Conservation (phyloP, 1,140 invertebrate genomes). For the Phortica variegata region DNA sequence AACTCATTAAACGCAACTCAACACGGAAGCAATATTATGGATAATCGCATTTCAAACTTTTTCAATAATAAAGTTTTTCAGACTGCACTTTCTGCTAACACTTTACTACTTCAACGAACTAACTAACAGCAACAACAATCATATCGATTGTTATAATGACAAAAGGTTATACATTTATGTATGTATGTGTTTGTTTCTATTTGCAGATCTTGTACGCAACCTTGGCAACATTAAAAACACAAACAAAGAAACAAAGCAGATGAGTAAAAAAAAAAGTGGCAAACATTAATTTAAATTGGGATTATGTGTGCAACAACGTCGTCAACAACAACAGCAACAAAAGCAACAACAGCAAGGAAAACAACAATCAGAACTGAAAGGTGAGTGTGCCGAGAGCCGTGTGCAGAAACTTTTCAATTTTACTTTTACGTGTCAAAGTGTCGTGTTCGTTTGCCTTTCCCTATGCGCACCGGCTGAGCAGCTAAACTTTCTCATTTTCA, state of each 20-base stretch:
- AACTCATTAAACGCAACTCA: too few species aligned
- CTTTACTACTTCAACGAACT: constrained; percentile 41
- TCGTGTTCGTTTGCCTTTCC: too few species aligned
- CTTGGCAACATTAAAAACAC: not conserved
- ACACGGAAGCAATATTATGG: too few species aligned
- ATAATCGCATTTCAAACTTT: constrained; percentile 55
- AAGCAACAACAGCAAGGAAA: constrained; percentile 1
- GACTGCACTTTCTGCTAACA: constrained; percentile 51
- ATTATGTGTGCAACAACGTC: constrained; percentile 42
- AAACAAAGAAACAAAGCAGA: not conserved
- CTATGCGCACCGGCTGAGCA: too few species aligned
- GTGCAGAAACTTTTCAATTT: not conserved
- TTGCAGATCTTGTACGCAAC: too few species aligned
- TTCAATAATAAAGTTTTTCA: constrained; percentile 53
- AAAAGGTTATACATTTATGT: too few species aligned
- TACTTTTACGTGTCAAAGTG: too few species aligned
- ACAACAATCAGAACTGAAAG: constrained; percentile 27
- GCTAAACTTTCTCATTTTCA: too few species aligned
- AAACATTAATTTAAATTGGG: constrained; percentile 51
- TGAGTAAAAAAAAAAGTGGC: not conserved
- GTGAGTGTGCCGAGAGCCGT: constrained; percentile 8
- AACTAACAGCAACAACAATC: too few species aligned
- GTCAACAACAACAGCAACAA: constrained; percentile 12
- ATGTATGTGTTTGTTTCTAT: too few species aligned
- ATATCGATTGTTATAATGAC: too few species aligned